Base-by-base conservation (phyloP, 2,113 vertebrate species). In the Nothocercus nigrocapillus region DNA sequence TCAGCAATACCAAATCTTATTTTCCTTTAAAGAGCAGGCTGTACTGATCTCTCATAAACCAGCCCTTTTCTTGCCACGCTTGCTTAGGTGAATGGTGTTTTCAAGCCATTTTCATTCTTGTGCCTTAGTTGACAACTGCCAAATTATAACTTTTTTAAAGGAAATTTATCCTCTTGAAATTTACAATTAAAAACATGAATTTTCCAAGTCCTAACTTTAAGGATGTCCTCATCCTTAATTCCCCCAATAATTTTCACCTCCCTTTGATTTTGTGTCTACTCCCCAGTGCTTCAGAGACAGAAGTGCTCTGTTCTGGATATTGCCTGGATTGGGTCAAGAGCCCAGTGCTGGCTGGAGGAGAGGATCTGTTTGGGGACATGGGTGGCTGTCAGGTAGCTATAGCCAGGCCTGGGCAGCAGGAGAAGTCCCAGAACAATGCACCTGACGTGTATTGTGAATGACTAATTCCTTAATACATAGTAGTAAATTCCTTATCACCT, bases 221-320 rank as follows among this genome's bases (percentile, higher is more conserved):
- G 12, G 40, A 25, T 2, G 4, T 2, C 6, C 5, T 1, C 1
- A 2, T 67, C 10, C 6, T 80, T 70, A 85, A 63, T 80, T 70
- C 12, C 2, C 1, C 27, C 73, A 5, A 13, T n/a, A 79, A 40
- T 70, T 70, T 84, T 82, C 14, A 47, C 12, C 25, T 87, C 21
- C 22, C 6, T 0, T 6, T 17, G 4, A 11, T 64, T 82, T 72
- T 61, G 0, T 64, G 36, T 11, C 5, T 13, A 38, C 9, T 17
- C 2, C 67, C 2, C 21, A 44, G 42, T 13, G 24, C 25, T 72
- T 8, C 47, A 53, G 64, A 27, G 25, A 80, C 66, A 15, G 49
- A 7, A 44, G 15, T 56, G 17, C 54, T 89, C 32, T 79, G 1
- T 24, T 72, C 28, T 53, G 38, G 32, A 5, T 17, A 44, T 61